Evolutionary conservation across 2,888 invertebrate genomes (phyloP).

Genomic region (Andrena trimmerana): DNA sequence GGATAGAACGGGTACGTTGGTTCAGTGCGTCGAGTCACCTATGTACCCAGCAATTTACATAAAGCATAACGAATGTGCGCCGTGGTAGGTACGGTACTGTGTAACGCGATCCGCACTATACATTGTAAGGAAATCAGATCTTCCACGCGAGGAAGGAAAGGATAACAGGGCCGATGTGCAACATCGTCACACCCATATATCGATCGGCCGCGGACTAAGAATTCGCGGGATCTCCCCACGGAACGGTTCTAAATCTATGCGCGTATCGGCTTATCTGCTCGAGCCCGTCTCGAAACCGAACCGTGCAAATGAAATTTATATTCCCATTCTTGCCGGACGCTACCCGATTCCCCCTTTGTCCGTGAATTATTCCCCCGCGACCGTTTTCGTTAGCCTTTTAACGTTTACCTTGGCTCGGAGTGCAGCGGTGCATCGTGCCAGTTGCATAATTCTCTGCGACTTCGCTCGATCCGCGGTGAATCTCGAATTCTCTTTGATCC

Average conservation of each 20-base stretch:
- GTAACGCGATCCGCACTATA: slow-evolving; percentile 68
- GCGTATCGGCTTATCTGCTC: slow-evolving; percentile 53
- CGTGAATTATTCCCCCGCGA: background rate
- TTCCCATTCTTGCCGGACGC: slow-evolving; percentile 22
- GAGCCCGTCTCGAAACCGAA: slow-evolving; percentile 42
- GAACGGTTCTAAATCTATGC: slow-evolving; percentile 55
- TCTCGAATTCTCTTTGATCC: background rate
- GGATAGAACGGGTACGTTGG: slow-evolving; percentile 11
- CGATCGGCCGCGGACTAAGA: slow-evolving; percentile 52
- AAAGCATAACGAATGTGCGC: slow-evolving; percentile 67
- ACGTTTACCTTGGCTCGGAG: background rate
- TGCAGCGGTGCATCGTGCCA: background rate
- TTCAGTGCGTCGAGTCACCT: slow-evolving; percentile 41
- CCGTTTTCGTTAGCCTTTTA: background rate
- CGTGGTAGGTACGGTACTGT: slow-evolving; percentile 63
- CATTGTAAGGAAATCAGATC: slow-evolving; percentile 74
- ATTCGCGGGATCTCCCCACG: slow-evolving; percentile 42
- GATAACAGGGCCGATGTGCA: slow-evolving; percentile 63
- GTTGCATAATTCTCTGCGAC: background rate
- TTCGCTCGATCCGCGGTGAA: background rate
- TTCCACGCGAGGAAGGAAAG: slow-evolving; percentile 69
- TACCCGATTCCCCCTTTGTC: slow-evolving; percentile 19
- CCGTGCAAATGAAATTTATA: slow-evolving; percentile 40
- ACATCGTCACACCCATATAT: slow-evolving; percentile 62
- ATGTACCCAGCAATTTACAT: slow-evolving; percentile 63